Evolutionary conservation across 2,888 invertebrate species (phyloP).

Genomic region (Maniola hyperantus): DNA sequence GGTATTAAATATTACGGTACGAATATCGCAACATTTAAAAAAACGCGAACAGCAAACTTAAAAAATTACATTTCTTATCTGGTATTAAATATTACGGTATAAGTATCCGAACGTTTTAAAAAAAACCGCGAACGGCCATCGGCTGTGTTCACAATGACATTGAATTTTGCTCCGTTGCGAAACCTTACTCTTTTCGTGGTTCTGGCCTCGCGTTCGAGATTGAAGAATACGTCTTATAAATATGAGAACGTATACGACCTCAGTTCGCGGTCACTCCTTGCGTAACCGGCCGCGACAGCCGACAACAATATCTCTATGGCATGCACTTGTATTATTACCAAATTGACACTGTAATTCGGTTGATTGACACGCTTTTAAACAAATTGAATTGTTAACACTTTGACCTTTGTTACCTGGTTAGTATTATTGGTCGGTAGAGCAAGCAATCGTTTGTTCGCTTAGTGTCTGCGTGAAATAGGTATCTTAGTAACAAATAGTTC

Average conservation of each 20-base stretch:
- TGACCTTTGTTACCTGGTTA: slow-evolving; percentile 38
- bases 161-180: slow-evolving; percentile 75
- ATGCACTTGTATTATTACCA: slow-evolving; percentile 40
- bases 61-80: background rate
- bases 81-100: slow-evolving; percentile 8
- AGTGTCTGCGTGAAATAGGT: background rate
- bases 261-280: slow-evolving; percentile 76
- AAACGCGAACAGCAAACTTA: slow-evolving; percentile 46
- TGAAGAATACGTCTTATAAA: slow-evolving; percentile 81
- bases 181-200: slow-evolving; percentile 78
- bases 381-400: slow-evolving; percentile 19
- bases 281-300: slow-evolving; percentile 72
- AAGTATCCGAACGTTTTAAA: slow-evolving; percentile 32
- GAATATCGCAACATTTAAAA: slow-evolving; percentile 36
- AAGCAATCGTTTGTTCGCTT: background rate
- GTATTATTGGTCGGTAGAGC: background rate
- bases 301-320: slow-evolving; percentile 66
- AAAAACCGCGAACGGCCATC: slow-evolving; percentile 52
- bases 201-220: slow-evolving; percentile 71
- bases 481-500: background rate
- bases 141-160: slow-evolving; percentile 72
- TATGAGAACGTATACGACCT: slow-evolving; percentile 80
- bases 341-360: slow-evolving; percentile 34
- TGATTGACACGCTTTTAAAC: slow-evolving; percentile 33
- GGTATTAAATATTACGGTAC: slow-evolving; percentile 9